These are phyloP conservation scores for Notothenia rossii DNA, from an alignment of 2,113 vertebrate species.

Conservation along the genomic window DNA sequence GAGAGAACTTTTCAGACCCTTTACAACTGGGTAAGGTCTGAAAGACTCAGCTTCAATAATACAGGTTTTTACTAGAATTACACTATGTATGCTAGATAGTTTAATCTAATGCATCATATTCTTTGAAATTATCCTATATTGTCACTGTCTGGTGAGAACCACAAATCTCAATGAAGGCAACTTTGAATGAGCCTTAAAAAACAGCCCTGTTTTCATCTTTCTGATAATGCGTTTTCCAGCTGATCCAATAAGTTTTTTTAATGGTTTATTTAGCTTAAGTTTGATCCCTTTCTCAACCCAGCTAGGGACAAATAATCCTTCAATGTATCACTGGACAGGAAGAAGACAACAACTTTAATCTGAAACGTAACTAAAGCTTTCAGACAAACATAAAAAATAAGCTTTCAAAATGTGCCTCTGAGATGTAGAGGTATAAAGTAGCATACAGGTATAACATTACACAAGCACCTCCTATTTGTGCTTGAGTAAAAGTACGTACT, in stretches of 20 bases:
- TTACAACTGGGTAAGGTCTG: background rate
- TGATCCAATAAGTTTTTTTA: background rate
- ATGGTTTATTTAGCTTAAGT: background rate
- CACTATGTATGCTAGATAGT: background rate
- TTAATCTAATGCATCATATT: background rate
- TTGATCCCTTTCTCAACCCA: too few species aligned
- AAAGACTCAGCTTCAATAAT: background rate
- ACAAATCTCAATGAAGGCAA: background rate
- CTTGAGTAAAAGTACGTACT: background rate
- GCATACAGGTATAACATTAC: background rate
- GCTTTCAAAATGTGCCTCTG: too few species aligned
- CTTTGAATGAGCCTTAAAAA: background rate
- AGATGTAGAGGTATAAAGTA: background rate
- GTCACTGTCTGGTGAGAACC: background rate
- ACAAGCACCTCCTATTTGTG: background rate
- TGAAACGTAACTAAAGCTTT: background rate
- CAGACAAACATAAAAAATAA: background rate
- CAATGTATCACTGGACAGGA: background rate
- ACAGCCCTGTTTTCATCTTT: background rate
- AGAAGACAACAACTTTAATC: background rate
- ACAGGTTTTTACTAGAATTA: background rate
- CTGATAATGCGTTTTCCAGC: background rate
- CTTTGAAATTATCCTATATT: background rate
- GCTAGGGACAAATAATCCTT: background rate
- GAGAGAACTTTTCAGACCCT: background rate